Percentiles rank a stretch among this genome's conserved stretches.
Evolutionary conservation across 2,113 vertebrate species (phyloP).

Genomic region (Myrmophylax atrothorax): DNA sequence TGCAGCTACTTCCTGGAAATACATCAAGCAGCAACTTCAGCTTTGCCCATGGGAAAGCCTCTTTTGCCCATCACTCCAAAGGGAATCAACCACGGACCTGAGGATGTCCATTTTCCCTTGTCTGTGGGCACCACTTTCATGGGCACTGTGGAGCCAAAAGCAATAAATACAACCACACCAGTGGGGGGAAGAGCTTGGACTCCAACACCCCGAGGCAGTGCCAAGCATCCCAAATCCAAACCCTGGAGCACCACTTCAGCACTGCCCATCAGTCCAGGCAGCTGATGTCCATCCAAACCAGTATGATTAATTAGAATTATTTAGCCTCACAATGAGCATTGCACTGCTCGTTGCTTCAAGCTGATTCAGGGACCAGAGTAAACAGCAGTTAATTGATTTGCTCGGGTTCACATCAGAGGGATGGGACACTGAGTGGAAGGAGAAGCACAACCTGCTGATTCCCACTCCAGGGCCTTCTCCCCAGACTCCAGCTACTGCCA

Average conservation of each 20-base stretch:
- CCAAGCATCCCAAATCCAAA: not conserved
- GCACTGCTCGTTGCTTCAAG: not conserved
- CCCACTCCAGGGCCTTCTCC: not conserved
- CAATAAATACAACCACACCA: accelerated
- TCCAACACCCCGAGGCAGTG: too few species aligned
- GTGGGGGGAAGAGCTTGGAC: not conserved
- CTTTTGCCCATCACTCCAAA: not conserved
- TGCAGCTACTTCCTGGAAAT: not conserved
- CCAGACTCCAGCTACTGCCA: not conserved
- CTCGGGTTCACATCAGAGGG: not conserved
- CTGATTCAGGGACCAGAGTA: not conserved
- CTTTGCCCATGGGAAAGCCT: accelerated
- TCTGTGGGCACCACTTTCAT: accelerated
- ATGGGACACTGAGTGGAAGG: accelerated
- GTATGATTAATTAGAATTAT: not conserved
- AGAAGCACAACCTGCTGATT: not conserved
- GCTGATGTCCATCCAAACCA: not conserved
- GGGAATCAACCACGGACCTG: not conserved
- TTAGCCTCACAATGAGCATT: not conserved
- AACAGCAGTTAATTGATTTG: constrained; percentile 26
- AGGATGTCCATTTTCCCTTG: not conserved
- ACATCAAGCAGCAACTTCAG: not conserved
- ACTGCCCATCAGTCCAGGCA: not conserved
- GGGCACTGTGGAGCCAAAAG: accelerated
- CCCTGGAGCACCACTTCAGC: not conserved